These are phyloP conservation scores for Drosophila pegasa DNA, from an alignment of 2,888 invertebrate genomes.

Conservation along the genomic window DNA sequence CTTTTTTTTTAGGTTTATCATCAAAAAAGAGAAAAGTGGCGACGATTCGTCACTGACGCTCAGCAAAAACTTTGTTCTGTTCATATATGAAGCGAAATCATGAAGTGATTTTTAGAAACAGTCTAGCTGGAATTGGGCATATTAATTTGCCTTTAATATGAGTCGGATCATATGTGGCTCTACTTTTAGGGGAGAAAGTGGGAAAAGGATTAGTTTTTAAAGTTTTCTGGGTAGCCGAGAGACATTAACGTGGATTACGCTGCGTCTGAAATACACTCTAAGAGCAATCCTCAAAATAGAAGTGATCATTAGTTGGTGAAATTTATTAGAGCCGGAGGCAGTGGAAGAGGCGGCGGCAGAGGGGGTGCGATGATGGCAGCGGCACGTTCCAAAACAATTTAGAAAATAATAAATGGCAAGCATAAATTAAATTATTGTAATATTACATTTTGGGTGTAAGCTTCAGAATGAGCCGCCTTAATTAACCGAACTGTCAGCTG, in stretches of 20 bases:
- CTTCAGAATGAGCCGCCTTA: constrained; percentile 55
- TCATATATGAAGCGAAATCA: background rate
- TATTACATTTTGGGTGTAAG: constrained; percentile 67
- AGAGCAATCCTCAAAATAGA: constrained; percentile 56
- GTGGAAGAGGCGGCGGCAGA: background rate
- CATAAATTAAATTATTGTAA: constrained; percentile 84
- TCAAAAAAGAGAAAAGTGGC: too few species aligned
- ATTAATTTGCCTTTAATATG: constrained; percentile 49
- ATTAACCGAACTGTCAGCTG: constrained; percentile 63
- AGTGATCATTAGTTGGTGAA: constrained; percentile 61
- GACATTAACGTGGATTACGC: constrained; percentile 66
- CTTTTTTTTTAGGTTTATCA: too few species aligned
- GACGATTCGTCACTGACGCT: too few species aligned
- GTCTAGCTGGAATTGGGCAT: constrained; percentile 14
- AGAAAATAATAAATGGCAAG: constrained; percentile 82
- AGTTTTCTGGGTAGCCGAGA: constrained; percentile 35
- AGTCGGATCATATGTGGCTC: constrained; percentile 21
- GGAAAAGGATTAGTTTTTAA: constrained; percentile 63
- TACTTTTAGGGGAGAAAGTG: constrained; percentile 4
- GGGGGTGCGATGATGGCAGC: constrained; percentile 29
- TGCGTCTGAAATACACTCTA: constrained; percentile 36
- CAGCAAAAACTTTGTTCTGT: too few species aligned
- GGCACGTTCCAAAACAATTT: constrained; percentile 84
- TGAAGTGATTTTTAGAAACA: background rate
- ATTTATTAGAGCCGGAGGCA: constrained; percentile 59